Evolutionary conservation across 2,113 vertebrate genomes (phyloP).

Genomic region (Equus quagga): DNA sequence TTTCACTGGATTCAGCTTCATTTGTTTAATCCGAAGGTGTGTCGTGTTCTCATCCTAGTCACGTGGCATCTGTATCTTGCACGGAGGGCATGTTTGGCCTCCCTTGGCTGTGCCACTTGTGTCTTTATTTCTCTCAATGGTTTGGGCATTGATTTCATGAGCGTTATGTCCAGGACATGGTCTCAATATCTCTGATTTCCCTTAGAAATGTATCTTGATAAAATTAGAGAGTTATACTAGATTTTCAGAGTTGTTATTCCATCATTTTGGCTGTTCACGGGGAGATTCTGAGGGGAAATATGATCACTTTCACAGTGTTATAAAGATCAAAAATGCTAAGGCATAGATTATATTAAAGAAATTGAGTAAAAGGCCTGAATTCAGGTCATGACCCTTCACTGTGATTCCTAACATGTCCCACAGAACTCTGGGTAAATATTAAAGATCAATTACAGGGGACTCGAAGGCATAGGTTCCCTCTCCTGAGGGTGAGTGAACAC

Average conservation of each 20-base stretch:
- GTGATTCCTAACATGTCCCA: neutral
- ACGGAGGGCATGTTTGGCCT: neutral
- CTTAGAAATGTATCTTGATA: neutral
- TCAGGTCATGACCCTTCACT: neutral
- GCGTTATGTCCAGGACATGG: neutral
- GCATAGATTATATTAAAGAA: neutral
- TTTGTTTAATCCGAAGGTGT: neutral
- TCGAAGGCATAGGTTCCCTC: neutral
- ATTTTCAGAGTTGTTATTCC: neutral
- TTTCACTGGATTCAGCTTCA: neutral
- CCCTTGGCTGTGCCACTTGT: neutral
- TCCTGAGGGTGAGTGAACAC: neutral
- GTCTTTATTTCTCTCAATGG: no score
- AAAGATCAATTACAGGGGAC: neutral
- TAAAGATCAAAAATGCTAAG: neutral
- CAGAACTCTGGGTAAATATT: neutral
- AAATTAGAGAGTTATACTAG: neutral
- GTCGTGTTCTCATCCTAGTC: slow-evolving; percentile 15
- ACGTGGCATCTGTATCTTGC: neutral
- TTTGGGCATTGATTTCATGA: neutral
- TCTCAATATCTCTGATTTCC: neutral
- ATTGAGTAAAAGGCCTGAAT: neutral
- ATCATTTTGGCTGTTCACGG: neutral
- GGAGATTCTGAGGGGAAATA: neutral
- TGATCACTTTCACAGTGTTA: neutral